Conservation (phyloP, 2,797 vertebrate genomes). For the Hipposideros larvatus region DNA sequence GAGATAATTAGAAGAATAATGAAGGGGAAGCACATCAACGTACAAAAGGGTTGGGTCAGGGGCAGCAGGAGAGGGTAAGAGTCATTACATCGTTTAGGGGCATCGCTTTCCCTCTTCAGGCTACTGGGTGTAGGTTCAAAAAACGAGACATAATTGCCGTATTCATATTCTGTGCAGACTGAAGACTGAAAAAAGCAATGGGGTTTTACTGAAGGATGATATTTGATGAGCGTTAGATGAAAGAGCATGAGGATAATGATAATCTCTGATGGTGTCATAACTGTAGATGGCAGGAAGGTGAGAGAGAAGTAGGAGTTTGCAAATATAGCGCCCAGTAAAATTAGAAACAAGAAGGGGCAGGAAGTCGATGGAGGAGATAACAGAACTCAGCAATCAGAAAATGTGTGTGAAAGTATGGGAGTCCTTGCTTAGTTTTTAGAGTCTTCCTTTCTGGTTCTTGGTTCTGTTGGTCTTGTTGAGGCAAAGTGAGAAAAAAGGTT, state of each 20-base stretch:
- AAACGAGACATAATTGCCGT: background rate
- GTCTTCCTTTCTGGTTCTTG: background rate
- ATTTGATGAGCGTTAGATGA: background rate
- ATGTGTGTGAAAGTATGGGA: background rate
- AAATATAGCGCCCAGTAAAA: background rate
- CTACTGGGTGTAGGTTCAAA: background rate
- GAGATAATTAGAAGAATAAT: background rate
- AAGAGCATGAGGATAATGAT: background rate
- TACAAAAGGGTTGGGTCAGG: background rate
- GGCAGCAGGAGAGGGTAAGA: background rate
- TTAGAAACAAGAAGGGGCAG: background rate
- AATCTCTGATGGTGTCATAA: background rate
- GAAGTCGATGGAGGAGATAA: background rate
- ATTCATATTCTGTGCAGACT: background rate
- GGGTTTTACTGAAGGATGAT: background rate
- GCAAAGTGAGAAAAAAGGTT: background rate
- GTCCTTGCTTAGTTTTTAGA: background rate
- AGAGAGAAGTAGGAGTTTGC: background rate
- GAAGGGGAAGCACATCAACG: background rate
- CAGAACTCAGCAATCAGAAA: background rate
- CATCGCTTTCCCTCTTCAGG: background rate
- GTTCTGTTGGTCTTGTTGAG: background rate
- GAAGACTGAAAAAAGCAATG: background rate
- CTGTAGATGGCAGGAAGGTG: background rate
- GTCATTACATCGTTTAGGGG: rapidly evolving